phyloP scores from a whole-genome alignment of 1,140 invertebrate genomes.

The Mercenaria mercenaria region DNA sequence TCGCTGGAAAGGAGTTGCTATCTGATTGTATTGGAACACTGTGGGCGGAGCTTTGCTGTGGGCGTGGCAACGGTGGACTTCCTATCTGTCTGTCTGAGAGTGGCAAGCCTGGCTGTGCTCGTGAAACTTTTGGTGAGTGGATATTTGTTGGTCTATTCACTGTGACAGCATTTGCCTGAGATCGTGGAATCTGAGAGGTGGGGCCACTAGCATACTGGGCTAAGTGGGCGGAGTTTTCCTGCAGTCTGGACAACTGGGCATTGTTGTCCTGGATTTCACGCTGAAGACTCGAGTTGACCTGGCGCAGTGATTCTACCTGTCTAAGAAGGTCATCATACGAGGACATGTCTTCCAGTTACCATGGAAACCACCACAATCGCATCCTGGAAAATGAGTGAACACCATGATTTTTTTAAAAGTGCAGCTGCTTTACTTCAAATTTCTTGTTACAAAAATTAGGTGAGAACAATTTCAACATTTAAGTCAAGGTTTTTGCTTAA shows the following conservation, averaged over 20 bases:
- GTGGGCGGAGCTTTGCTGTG: neutral
- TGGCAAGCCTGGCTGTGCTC: neutral
- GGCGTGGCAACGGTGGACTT: neutral
- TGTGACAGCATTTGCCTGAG: neutral
- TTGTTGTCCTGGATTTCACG: slow-evolving; percentile 51
- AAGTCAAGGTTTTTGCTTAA: no score
- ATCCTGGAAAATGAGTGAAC: neutral
- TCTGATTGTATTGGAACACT: neutral
- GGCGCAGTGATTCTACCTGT: slow-evolving; percentile 49
- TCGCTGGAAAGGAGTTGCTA: neutral
- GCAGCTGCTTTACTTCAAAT: no score
- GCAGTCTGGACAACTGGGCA: slow-evolving; percentile 45
- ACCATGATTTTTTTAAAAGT: no score
- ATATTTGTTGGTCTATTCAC: slow-evolving; percentile 12
- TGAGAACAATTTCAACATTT: no score
- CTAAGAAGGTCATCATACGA: slow-evolving; percentile 30
- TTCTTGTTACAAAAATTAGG: no score
- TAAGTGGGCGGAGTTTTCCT: slow-evolving; percentile 53
- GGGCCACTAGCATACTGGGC: neutral
- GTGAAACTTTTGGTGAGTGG: neutral
- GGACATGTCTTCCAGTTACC: slow-evolving; percentile 35
- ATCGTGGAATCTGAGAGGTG: neutral
- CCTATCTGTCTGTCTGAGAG: neutral
- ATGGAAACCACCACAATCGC: neutral
- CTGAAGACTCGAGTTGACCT: slow-evolving; percentile 41